Evolutionary conservation across 2,888 invertebrate genomes (phyloP), one percentile per base, ranked within the genome.

Genomic region (Nemotelus nigrinus): DNA sequence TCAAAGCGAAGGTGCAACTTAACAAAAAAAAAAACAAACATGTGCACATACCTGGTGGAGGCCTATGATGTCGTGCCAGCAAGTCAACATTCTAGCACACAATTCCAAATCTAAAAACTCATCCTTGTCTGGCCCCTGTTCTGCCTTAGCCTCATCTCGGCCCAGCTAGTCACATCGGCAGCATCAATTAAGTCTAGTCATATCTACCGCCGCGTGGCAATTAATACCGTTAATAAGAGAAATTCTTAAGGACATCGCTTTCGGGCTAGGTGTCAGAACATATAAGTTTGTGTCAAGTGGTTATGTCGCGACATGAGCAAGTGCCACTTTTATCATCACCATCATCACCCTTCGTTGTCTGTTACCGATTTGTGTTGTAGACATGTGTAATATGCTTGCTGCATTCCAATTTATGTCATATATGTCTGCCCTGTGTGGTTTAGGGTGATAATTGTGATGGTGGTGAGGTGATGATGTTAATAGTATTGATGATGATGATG

Each of bases 251-350:
- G 53, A 70, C 55, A 70, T 50, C 50, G 43, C 53, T 55, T 70
- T 70, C 70, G 70, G 70, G 50, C 43, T 70, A 70, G 70, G 70
- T 70, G 70, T 70, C 70, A 53, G 55, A 70, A 70, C 25, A 70
- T 70, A 70, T 55, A 74, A 74, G 74, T 74, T 74, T 74, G 63
- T 74, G 74, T 60, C 74, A 74, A 74, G 74, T 74, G 74, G 74
- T 74, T 74, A 74, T 74, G 74, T 74, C 74, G 74, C 74, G 74
- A 74, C 74, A 74, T 60, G 74, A 74, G 74, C 50, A 74, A 74
- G 74, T 63, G 41, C 47, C 50, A 63, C 74, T 74, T 74, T 70
- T 70, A 53, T 70, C 67, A 39, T 70, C 70, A 48, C 25, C 70
- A 55, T 43, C 63, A 39, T 39, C 8, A 25, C 63, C 43, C 8